Percentiles rank a stretch among this genome's conserved stretches.
Conservation (phyloP, 1,140 invertebrate genomes). For the Triops cancriformis region DNA sequence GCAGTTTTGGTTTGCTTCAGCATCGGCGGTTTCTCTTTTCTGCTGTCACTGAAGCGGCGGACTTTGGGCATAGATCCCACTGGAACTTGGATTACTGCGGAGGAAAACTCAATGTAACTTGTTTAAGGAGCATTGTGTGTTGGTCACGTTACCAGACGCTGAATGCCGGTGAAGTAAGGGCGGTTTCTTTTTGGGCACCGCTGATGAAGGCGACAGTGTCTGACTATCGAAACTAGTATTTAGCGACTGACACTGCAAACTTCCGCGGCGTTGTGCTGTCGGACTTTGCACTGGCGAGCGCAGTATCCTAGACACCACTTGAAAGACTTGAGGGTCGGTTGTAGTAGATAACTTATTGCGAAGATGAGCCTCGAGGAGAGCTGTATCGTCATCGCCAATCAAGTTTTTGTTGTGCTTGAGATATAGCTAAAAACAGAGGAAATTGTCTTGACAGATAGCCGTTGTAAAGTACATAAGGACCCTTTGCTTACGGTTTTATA, state of each 20-base stretch:
- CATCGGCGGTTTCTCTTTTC: background rate
- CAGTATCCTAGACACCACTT: background rate
- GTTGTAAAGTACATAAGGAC: background rate
- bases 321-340: background rate
- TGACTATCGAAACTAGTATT: background rate
- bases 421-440: slow-evolving; percentile 35
- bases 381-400: slow-evolving; percentile 36
- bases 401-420: slow-evolving; percentile 41
- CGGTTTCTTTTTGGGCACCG: background rate
- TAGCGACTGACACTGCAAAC: background rate
- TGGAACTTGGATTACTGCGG: background rate
- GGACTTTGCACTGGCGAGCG: background rate
- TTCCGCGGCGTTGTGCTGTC: background rate
- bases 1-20: background rate
- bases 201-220: background rate
- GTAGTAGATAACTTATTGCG: slow-evolving; percentile 22
- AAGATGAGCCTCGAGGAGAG: background rate
- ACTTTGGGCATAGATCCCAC: background rate
- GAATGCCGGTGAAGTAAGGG: background rate
- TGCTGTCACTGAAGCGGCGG: background rate
- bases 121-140: background rate
- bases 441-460: background rate
- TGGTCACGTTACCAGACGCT: background rate
- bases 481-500: slow-evolving; percentile 30
- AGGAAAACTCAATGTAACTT: background rate